Percentiles rank a stretch among this genome's conserved stretches.
These are phyloP conservation scores for Exocentrus adspersus DNA, from an alignment of 2,888 invertebrate species.

Conservation along the genomic window DNA sequence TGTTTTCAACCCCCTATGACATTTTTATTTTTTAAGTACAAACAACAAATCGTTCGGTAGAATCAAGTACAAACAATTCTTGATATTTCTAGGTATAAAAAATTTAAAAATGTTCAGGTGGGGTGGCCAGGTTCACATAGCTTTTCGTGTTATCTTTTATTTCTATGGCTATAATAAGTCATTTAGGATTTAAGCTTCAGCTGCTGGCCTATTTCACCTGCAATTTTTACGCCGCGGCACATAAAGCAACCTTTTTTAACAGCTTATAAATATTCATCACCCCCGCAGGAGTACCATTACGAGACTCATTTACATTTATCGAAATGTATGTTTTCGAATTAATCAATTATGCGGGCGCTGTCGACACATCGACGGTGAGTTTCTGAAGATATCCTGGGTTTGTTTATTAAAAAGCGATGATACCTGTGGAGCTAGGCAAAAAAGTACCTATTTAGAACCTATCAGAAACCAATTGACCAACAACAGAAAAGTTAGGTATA, in stretches of 20 bases:
- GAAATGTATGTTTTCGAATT: slow-evolving; percentile 49
- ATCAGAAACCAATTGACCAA: too few relatives aligned
- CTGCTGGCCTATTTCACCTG: slow-evolving; percentile 39
- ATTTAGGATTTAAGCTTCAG: background rate
- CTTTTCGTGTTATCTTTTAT: too few relatives aligned
- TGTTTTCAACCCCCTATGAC: too few relatives aligned
- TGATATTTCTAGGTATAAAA: too few relatives aligned
- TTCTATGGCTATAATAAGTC: too few relatives aligned
- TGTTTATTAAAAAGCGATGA: slow-evolving; percentile 36
- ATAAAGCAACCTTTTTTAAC: slow-evolving; percentile 52
- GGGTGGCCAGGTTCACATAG: too few relatives aligned
- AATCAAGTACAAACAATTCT: too few relatives aligned
- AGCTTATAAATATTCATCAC: slow-evolving; percentile 54
- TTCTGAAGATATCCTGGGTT: slow-evolving; percentile 31
- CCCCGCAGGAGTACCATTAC: slow-evolving; percentile 50
- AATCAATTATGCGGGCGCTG: slow-evolving; percentile 46
- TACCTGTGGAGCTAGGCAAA: background rate
- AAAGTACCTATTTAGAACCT: too few relatives aligned
- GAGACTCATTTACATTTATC: slow-evolving; percentile 51
- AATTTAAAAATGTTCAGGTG: too few relatives aligned
- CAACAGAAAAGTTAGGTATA: too few relatives aligned
- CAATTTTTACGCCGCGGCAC: slow-evolving; percentile 52
- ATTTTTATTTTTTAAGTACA: too few relatives aligned
- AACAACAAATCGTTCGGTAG: too few relatives aligned
- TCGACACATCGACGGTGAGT: slow-evolving; percentile 42